Evolutionary conservation across 2,113 vertebrate genomes (phyloP), one percentile per base, ranked within the genome.

Genomic region (Mirounga angustirostris): DNA sequence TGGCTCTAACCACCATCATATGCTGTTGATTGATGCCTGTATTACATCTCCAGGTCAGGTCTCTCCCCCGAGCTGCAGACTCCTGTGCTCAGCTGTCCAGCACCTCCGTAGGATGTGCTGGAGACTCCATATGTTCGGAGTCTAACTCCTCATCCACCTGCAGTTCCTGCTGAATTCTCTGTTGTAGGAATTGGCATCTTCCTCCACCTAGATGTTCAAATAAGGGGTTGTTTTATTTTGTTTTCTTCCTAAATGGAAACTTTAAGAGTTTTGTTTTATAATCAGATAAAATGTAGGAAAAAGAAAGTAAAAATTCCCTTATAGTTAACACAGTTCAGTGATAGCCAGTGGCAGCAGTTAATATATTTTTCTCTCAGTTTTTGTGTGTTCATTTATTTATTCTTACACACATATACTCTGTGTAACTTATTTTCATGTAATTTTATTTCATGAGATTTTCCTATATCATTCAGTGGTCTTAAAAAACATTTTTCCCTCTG

Each of bases 181-280:
- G 4, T 9, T 83, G 7, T 69, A 21, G 69, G n/a, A 67, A 59
- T 26, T 40, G 36, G 26, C 26, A 78, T 59, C 33, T 40, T 58
- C 36, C 7, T 89, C 52, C 8, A 59, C 59, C 50, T 50, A 59
- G 40, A 83, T n/a, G 21, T 71, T 91, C 71, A 78, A 7, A 78
- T 40, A 52, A 40, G 19, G 28, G 18, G 36, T 92, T 24, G 4
- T 63, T 54, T 73, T 83, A 46, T 93, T 93, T 63, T 83, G 76
- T 89, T 93, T 78, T 83, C 76, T 67, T 52, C 15, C 36, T 89
- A 76, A 83, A 69, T 59, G 50, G 89, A 96, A 76, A 84, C 56
- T 91, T 14, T 69, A 61, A 56, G 78, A 36, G 11, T n/a, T 76
- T 76, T 76, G 50, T 95, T 84, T 91, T 50, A 85, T 80, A 59